These are phyloP conservation scores for Enoplosus armatus DNA, from an alignment of 2,797 vertebrate genomes.

Conservation along the genomic window DNA sequence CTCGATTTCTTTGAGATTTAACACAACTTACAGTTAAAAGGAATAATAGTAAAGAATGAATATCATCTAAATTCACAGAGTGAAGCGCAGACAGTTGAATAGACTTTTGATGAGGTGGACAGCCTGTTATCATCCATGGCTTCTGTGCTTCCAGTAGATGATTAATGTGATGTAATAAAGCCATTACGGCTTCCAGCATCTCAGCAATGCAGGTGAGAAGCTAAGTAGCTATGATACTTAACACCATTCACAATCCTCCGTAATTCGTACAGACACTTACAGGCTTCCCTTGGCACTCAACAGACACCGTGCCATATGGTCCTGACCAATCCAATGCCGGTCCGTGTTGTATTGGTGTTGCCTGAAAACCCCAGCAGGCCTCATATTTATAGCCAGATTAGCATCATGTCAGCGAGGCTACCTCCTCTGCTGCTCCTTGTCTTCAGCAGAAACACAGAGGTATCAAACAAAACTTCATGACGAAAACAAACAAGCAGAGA, in stretches of 20 bases:
- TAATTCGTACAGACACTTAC: slow-evolving; percentile 63
- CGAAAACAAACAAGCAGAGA: slow-evolving; percentile 54
- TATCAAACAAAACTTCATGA: slow-evolving; percentile 69
- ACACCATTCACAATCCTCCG: slow-evolving; percentile 18
- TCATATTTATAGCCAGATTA: slow-evolving; percentile 54
- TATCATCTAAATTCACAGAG: slow-evolving; percentile 28
- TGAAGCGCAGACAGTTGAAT: slow-evolving; percentile 22
- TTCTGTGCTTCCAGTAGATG: slow-evolving; percentile 37
- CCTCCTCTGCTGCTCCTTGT: slow-evolving; percentile 27
- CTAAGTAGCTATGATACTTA: slow-evolving; percentile 39
- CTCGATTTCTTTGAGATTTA: neutral
- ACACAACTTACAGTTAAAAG: neutral
- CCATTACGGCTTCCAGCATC: slow-evolving; percentile 25
- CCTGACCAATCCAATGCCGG: slow-evolving; percentile 39
- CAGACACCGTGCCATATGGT: slow-evolving; percentile 57
- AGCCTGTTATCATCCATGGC: slow-evolving; percentile 30
- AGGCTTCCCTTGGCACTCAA: slow-evolving; percentile 37
- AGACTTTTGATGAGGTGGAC: slow-evolving; percentile 48
- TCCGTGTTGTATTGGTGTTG: slow-evolving; percentile 31
- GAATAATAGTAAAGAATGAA: slow-evolving; percentile 20
- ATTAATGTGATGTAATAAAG: slow-evolving; percentile 55
- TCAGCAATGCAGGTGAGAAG: slow-evolving; percentile 47
- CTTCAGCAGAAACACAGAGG: slow-evolving; percentile 37
- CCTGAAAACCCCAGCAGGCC: slow-evolving; percentile 29
- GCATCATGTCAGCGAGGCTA: slow-evolving; percentile 39